Base-by-base conservation (phyloP, 2,797 vertebrate genomes). In the Silurus lanzhouensis region DNA sequence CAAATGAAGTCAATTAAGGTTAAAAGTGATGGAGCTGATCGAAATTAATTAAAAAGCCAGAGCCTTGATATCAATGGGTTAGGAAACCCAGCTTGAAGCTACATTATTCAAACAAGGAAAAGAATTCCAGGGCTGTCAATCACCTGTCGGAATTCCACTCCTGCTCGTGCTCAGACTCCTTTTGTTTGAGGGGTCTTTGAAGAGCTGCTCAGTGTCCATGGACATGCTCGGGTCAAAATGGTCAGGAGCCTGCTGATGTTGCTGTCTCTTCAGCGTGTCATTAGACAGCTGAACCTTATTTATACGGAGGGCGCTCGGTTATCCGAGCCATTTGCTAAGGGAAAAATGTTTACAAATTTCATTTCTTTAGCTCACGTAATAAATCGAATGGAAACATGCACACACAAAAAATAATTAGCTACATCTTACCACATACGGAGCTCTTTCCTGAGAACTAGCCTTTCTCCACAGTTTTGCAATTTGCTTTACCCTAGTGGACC, bases 91-190 rank as follows among this genome's bases (percentile, higher is more conserved):
- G 38, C 57, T 72, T 66, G 38, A 63, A 14, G 55, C 52, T 72
- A 81, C 67, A 67, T n/a, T 72, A 83, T 70, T 20, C 44, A 71
- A 58, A 78, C n/a, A 79, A 66, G 60, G 2, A 63, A 44, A 27
- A 52, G 10, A 38, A 71, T 80, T 10, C 68, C 31, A 63, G 79
- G 67, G 71, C 82, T 85, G 80, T 70, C 12, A 86, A 95, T 89
- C 87, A 99, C 98, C 97, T 99, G 98, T 95, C 98, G 95, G 87
- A 97, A 94, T 91, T 99, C 98, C 98, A 99, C 85, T 99, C 98
- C 92, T 98, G 98, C 86, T 99, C 98, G 70, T 99, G 98, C 20
- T 99, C 97, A 0, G 97, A 96, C 91, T 99, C 98, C 92, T 95
- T 96, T 85, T 97, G 97, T 90, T 96, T 98, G 87, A 97, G 93